These are phyloP conservation scores for Aleiodes sp. DNA, from an alignment of 1,140 invertebrate genomes.

Conservation along the genomic window DNA sequence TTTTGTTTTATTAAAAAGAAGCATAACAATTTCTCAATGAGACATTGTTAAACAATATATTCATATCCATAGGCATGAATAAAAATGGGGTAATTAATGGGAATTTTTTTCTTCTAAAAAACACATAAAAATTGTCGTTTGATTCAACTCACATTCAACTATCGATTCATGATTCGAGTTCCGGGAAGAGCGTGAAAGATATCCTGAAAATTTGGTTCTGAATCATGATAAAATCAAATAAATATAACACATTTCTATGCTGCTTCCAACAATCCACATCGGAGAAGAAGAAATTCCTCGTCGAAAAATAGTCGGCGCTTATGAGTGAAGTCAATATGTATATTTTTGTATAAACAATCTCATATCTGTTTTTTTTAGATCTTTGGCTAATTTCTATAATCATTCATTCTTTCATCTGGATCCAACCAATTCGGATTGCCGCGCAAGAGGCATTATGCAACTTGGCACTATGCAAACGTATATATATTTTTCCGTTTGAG, in stretches of 20 bases:
- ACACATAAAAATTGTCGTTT: neutral
- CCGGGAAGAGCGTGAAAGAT: slow-evolving; percentile 24
- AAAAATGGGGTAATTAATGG: no score
- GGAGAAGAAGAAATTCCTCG: neutral
- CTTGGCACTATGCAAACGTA: slow-evolving; percentile 31
- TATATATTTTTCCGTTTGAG: slow-evolving; percentile 24
- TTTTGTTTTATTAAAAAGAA: no score
- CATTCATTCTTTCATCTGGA: neutral
- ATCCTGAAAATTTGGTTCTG: slow-evolving; percentile 13
- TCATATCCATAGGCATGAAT: no score
- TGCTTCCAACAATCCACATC: neutral
- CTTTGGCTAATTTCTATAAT: neutral
- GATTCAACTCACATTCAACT: slow-evolving; percentile 17
- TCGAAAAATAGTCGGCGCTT: slow-evolving; percentile 27
- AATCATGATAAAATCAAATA: neutral
- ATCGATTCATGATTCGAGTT: neutral
- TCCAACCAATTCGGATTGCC: slow-evolving; percentile 25
- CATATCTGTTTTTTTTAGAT: neutral
- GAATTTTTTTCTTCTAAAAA: neutral
- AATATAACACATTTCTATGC: neutral
- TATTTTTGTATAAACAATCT: neutral
- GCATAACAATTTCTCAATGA: no score
- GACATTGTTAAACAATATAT: no score
- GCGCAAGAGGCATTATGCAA: slow-evolving; percentile 35
- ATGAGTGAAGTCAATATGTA: slow-evolving; percentile 24